Base-by-base conservation (phyloP, 2,888 invertebrate genomes). In the Tholera decimalis region DNA sequence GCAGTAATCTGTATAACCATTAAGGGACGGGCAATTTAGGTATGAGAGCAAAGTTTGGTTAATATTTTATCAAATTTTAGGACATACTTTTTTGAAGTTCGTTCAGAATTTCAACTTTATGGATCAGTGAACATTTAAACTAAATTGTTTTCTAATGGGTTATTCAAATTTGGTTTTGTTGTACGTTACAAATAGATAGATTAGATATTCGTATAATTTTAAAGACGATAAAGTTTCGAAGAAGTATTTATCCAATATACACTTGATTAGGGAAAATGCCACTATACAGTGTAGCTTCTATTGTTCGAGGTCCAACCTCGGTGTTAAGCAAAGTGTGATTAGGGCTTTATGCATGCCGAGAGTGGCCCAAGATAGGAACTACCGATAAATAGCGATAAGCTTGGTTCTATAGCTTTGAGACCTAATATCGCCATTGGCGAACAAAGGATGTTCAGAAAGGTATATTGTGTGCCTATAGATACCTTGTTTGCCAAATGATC, bases 281-380 rank as follows among this genome's bases (percentile, higher is more conserved):
- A 39, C 33, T 70, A 62, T 35, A 51, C 35, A 51, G 35, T 37
- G 30, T 26, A 24, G 33, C 35, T 11, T 59, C 60, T 24, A 74
- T 74, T 73, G 68, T 73, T 61, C 47, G 33, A 33, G 46, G 43
- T 72, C 61, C 26, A 51, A 61, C 53, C 39, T 54, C 15, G 1
- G 15, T 49, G 49, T 49, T 35, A 51, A 67, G 39, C n/a, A 57
- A 61, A 74, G 28, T 54, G 49, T 68, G 62, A 73, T 75, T 69
- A 69, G n/a, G 64, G 58, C 46, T 63, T 73, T 75, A 58, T 73
- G 64, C 75, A 69, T 69, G 54, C 39, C 69, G 63, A 73, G 62
- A 74, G 50, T 49, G 30, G 57, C 35, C 69, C 69, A 50, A 73
- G 73, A 73, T 73, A 62, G 53, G 54, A 46, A 74, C 49, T 50